phyloP scores from a whole-genome alignment of 2,113 vertebrate species.

The human (Homo sapiens) region GRCh38 chr13:52840001-52840500 shows the following conservation, averaged over 20 bases:
- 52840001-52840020: background rate
- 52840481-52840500: background rate
- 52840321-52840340: background rate
- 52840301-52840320: background rate
- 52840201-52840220: background rate
- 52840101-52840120: background rate
- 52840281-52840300: background rate
- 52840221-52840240: background rate
- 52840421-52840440: background rate
- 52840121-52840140: background rate
- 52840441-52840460: background rate
- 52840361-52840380: background rate
- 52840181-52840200: background rate
- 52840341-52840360: background rate
- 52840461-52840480: background rate
- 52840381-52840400: background rate
- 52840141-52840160: background rate
- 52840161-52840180: background rate
- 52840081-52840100: background rate
- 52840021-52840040: background rate
- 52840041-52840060: background rate
- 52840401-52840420: rapidly evolving
- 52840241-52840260: background rate
- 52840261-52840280: background rate
- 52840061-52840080: background rate